A percentile compares a stretch with the other conserved stretches of the same genome.
These are phyloP conservation scores for Enoplolaimus lenunculus DNA, from an alignment of 2,888 invertebrate species.

Conservation along the genomic window DNA sequence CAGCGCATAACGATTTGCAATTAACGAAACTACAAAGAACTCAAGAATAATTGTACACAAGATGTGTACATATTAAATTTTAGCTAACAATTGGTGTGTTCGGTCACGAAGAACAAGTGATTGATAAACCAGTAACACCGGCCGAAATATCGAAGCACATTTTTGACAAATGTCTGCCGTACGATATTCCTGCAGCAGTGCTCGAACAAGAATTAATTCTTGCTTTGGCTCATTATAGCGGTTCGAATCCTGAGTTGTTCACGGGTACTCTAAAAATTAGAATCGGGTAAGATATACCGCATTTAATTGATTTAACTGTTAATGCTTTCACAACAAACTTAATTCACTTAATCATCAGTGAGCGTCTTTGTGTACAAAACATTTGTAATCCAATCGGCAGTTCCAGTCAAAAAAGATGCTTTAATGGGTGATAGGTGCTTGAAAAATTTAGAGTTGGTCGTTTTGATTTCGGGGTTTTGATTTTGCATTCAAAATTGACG, in stretches of 20 bases:
- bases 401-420: too few species aligned
- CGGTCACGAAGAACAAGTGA: conserved; percentile 82
- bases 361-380: not conserved
- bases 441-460: too few species aligned
- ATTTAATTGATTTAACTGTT: too few species aligned
- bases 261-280: conserved; percentile 73
- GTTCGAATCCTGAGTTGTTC: conserved; percentile 81
- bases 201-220: conserved; percentile 81
- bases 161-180: conserved; percentile 62
- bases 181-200: conserved; percentile 74
- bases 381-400: too few species aligned
- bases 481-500: too few species aligned
- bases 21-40: too few species aligned
- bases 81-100: conserved; percentile 79
- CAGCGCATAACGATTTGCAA: too few species aligned
- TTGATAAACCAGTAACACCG: conserved; percentile 93
- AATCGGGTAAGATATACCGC: conserved; percentile 51
- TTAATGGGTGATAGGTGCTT: too few species aligned
- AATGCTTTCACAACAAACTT: too few species aligned
- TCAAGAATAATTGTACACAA: too few species aligned
- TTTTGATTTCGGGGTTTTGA: too few species aligned
- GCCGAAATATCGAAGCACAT: conserved; percentile 81
- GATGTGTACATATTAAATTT: not conserved
- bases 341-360: not conserved
- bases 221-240: conserved; percentile 80